Evolutionary conservation across 2,888 invertebrate genomes (phyloP), one percentile per base, ranked within the genome.

Genomic region (Apeira syringaria): DNA sequence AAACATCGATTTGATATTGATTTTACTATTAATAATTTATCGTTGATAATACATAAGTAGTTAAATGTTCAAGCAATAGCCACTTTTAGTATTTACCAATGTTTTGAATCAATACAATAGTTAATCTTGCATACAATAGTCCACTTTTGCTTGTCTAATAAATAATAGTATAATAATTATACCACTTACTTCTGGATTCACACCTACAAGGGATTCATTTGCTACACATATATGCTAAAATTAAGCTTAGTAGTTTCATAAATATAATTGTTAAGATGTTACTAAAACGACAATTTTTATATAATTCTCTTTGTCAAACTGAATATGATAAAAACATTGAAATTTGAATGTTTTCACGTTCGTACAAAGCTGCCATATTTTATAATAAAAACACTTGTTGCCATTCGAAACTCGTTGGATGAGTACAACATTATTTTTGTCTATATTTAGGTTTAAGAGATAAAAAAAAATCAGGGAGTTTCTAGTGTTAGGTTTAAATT

Each of bases 381-480:
- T 59, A 70, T 61, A 50, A 55, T 57, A 69, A 64, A 70, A 64
- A 61, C 64, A 71, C 67, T 71, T 82, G 83, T 81, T 85, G 86
- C 88, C 85, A 87, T 87, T 82, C 68, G 67, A 80, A 82, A 82
- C 85, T 88, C 86, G 82, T 80, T 80, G 69, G 64, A 74, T 86
- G 88, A 89, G 89, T 89, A 88, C 89, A 89, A 89, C 87, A 88
- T 86, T 88, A 87, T 88, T 87, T 82, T 89, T 87, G 84, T 87
- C 85, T 85, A 89, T 86, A 88, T 74, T 80, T 84, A 71, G 83
- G 68, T 70, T 50, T 88, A 88, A 89, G 88, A 79, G 72, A 81
- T n/a, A n/a, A n/a, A 77, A 81, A 42, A 83, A 86, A 88, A 88
- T 88, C 88, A 88, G 88, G 89, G 87, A 87, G 87, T 76, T 73